Base-by-base conservation (phyloP, 2,797 vertebrate genomes). In the Hipposideros larvatus region DNA sequence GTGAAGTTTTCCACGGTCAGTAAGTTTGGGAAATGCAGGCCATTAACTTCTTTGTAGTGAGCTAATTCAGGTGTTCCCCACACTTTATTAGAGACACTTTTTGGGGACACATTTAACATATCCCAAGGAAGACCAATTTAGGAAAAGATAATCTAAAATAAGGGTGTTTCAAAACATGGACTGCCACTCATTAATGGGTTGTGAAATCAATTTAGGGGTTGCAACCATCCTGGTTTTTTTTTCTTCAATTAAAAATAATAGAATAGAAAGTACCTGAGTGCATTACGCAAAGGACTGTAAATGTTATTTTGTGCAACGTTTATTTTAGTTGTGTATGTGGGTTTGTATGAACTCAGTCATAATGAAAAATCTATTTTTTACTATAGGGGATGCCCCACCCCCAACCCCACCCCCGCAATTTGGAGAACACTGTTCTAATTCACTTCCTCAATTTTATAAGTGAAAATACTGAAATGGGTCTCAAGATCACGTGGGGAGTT, bases 291-390 rank as follows among this genome's bases (percentile, higher is more conserved):
- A 5, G 41, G 3, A 18, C 28, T 13, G 7, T 78, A 87, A 83
- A 43, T 53, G 26, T 11, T 65, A 31, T 31, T 86, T 61, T 86
- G 59, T 46, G 75, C 74, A 70, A 41, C 8, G 75, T 53, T 13
- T 24, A 21, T 90, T 78, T 82, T 66, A 61, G 61, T 92, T 93
- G 21, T 16, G 1, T 41, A 21, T n/a, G 63, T 43, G 74, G 66
- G 51, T 26, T 43, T 41, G 19, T 57, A 21, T 87, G 71, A 89
- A 71, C 41, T 79, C 46, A 57, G 53, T 91, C 83, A 87, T 55
- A 66, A 84, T 19, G 84, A 93, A 85, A 90, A 55, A n/a, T 77
- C 65, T 80, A 3, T 87, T 94, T 93, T 55, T 91, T 73, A 66
- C 31, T 86, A 0, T 24, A 31, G 74, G 10, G 26, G 51, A 48